Conservation (phyloP, 2,797 vertebrate species). For the Crypturellus tataupa region DNA sequence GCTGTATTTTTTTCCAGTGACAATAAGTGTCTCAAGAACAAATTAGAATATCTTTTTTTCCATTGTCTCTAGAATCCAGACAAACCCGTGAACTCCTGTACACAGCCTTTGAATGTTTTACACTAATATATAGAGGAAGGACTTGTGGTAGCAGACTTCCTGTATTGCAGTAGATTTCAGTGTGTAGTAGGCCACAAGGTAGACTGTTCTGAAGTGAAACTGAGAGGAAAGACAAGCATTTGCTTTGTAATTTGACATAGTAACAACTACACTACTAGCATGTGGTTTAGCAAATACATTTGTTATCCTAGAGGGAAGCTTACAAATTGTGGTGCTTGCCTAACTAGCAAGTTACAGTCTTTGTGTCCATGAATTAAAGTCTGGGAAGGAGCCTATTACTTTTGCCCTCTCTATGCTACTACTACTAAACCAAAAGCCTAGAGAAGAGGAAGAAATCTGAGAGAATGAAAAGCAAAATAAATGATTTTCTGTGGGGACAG, state of each 20-base stretch:
- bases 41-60: background rate
- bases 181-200: background rate
- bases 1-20: background rate
- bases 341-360: background rate
- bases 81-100: background rate
- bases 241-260: background rate
- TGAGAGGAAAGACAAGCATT: background rate
- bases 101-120: background rate
- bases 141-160: conserved; percentile 23
- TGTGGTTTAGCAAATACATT: background rate
- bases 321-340: background rate
- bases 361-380: background rate
- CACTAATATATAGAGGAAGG: background rate
- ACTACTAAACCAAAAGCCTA: background rate
- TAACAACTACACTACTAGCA: background rate
- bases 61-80: background rate
- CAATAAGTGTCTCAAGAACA: background rate
- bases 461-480: background rate
- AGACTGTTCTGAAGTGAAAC: background rate
- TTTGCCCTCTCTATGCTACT: background rate
- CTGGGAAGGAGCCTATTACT: background rate
- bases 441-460: background rate
- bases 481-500: background rate
- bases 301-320: background rate
- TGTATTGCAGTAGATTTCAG: background rate